phyloP scores from a whole-genome alignment of 2,888 invertebrate genomes.

The Drosophila buzzatii region DNA sequence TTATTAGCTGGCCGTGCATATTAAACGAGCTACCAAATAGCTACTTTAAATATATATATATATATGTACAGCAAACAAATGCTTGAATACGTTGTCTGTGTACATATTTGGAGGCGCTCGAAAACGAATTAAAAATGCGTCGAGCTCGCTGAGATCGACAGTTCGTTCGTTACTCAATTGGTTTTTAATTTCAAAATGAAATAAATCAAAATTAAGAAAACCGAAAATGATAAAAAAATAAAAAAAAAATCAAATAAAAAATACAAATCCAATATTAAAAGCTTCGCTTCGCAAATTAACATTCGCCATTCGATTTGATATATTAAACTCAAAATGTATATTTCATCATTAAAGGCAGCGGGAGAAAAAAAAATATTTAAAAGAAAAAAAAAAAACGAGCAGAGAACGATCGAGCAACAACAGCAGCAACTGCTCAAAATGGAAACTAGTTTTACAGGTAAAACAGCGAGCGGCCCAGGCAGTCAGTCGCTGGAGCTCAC shows the following conservation, averaged over 20 bases:
- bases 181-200: constrained; percentile 80
- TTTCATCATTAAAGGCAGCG: constrained; percentile 79
- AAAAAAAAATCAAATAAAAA: neutral
- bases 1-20: constrained; percentile 68
- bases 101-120: constrained; percentile 41
- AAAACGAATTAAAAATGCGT: constrained; percentile 68
- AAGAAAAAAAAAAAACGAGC: constrained; percentile 26
- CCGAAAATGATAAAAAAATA: constrained; percentile 25
- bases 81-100: constrained; percentile 13
- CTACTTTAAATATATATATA: constrained; percentile 60
- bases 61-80: neutral
- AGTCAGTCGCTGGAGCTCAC: constrained; percentile 44
- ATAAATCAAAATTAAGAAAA: constrained; percentile 79
- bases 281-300: constrained; percentile 70
- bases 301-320: constrained; percentile 81
- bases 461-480: constrained; percentile 34
- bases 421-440: constrained; percentile 53
- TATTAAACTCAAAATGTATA: constrained; percentile 82
- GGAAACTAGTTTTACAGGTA: constrained; percentile 82
- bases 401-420: constrained; percentile 51
- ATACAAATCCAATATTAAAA: constrained; percentile 41
- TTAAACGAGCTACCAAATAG: constrained; percentile 56
- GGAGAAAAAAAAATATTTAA: constrained; percentile 49
- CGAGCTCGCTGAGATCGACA: constrained; percentile 58
- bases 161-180: constrained; percentile 75